Evolutionary conservation across 2,797 vertebrate species (phyloP).

Genomic region (Lerista edwardsae): DNA sequence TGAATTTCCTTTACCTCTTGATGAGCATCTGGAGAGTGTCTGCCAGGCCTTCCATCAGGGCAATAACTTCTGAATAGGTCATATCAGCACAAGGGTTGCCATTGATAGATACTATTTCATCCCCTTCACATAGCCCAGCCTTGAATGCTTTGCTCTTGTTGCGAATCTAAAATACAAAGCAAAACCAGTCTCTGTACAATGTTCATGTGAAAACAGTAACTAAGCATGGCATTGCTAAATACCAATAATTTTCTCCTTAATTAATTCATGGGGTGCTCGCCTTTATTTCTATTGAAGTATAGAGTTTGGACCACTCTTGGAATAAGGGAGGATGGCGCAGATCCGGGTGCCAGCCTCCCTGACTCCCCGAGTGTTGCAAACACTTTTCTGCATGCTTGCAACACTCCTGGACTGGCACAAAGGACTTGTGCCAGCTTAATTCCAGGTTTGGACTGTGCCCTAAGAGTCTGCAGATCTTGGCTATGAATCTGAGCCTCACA

Average conservation of each 20-base stretch:
- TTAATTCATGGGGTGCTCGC: too few species aligned
- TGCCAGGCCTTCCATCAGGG: conserved; percentile 84
- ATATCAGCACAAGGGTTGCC: conserved; percentile 87
- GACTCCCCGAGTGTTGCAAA: too few species aligned
- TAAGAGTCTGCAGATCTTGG: too few species aligned
- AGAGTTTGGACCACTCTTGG: too few species aligned
- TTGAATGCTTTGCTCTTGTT: conserved; percentile 84
- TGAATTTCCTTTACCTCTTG: conserved; percentile 85
- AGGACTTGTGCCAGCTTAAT: too few species aligned
- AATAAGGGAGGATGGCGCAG: too few species aligned
- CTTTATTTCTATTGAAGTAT: background rate
- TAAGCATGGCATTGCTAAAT: background rate
- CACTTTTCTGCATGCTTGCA: too few species aligned
- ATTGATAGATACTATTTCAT: conserved; percentile 93
- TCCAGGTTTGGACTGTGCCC: too few species aligned
- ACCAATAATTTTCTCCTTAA: background rate
- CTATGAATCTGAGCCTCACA: too few species aligned
- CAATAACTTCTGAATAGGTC: conserved; percentile 84
- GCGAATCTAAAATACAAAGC: conserved; percentile 79
- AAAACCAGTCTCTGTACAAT: conserved; percentile 19
- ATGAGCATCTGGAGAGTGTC: conserved; percentile 89
- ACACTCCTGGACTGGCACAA: too few species aligned
- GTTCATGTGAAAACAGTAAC: conserved; percentile 15
- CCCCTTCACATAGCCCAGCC: conserved; percentile 88
- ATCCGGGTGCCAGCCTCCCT: too few species aligned